phyloP scores from a whole-genome alignment of 2,888 invertebrate species.

The Parnassius glacialis region DNA sequence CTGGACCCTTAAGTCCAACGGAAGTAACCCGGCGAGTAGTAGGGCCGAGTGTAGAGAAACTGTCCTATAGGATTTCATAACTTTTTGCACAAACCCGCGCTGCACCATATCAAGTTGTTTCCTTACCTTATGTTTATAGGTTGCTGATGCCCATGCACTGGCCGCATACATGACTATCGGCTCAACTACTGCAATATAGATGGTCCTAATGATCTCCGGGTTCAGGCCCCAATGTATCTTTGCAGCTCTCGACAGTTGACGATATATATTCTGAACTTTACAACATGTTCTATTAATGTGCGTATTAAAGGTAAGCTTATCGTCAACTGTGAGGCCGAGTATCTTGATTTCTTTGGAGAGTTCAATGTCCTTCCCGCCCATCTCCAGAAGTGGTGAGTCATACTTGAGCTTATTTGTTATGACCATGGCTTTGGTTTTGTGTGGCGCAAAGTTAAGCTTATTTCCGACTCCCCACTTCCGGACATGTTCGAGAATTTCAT shows the following conservation, averaged over 20 bases:
- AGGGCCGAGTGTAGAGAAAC: conserved; percentile 29
- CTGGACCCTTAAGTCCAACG: too few species aligned
- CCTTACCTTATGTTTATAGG: too few species aligned
- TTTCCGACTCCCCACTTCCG: too few species aligned
- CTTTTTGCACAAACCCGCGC: conserved; percentile 27
- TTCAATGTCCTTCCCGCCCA: not conserved
- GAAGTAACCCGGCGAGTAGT: conserved; percentile 6
- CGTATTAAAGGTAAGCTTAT: not conserved
- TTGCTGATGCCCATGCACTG: too few species aligned
- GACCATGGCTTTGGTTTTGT: not conserved
- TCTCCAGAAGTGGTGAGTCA: not conserved
- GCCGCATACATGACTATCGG: too few species aligned
- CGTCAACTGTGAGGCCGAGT: not conserved
- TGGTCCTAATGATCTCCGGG: too few species aligned
- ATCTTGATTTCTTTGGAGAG: too few species aligned
- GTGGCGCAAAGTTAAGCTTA: too few species aligned
- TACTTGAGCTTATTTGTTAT: not conserved
- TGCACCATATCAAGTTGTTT: conserved; percentile 5
- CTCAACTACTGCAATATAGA: too few species aligned
- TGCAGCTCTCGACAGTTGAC: not conserved
- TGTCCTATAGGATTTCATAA: conserved; percentile 22
- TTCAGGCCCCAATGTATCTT: too few species aligned
- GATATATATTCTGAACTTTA: not conserved
- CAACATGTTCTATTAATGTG: not conserved
- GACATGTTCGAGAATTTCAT: too few species aligned